Percentiles rank a stretch among this genome's conserved stretches.
Evolutionary conservation across 2,797 vertebrate species (phyloP).

Genomic region (Staurois parvus): DNA sequence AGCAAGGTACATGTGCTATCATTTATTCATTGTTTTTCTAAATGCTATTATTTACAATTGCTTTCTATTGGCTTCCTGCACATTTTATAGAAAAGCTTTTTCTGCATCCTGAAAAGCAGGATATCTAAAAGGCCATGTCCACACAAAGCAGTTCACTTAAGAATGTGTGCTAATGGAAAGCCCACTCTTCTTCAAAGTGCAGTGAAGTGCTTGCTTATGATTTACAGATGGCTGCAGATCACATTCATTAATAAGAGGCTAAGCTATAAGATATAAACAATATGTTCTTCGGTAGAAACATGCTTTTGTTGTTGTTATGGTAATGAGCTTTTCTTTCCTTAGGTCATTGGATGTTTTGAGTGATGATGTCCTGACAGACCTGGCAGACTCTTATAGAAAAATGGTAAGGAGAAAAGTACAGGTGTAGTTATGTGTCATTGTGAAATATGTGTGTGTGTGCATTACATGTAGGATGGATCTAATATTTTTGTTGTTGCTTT

Average conservation of each 20-base stretch:
- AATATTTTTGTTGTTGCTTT: no score
- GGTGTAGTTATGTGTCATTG: no score
- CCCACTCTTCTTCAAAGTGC: no score
- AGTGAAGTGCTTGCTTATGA: not conserved
- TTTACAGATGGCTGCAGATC: not conserved
- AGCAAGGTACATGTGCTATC: constrained; percentile 81
- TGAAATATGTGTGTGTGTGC: no score
- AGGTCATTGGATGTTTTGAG: constrained; percentile 94
- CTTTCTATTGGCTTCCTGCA: not conserved
- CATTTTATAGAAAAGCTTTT: not conserved
- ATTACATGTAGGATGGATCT: no score
- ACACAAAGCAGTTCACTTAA: no score
- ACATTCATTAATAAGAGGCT: not conserved
- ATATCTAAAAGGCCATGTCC: not conserved
- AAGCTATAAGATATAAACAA: no score
- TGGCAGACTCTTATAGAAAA: constrained; percentile 89
- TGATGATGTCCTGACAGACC: constrained; percentile 89
- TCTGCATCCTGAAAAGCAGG: not conserved
- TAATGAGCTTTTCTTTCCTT: constrained; percentile 43
- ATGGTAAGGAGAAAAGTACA: constrained; percentile 79
- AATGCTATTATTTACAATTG: not conserved
- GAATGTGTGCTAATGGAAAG: no score
- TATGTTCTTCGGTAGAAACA: no score
- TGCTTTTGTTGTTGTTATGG: no score
- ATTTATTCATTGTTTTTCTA: not conserved